Conservation (phyloP, 2,797 vertebrate species). For the Enteromius argenteus region DNA sequence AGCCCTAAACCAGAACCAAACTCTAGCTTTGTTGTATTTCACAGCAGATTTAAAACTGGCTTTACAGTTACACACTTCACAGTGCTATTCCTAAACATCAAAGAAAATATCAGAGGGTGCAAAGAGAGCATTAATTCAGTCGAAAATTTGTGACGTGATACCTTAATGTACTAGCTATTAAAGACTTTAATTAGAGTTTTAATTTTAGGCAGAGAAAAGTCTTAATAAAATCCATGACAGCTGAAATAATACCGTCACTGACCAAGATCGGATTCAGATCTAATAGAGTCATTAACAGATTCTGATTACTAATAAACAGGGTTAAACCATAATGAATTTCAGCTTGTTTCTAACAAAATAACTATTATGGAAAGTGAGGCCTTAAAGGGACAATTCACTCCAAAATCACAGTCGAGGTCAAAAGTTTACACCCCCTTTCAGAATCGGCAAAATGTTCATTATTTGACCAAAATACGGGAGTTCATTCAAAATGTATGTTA, state of each 20-base stretch:
- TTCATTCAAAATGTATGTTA: no score
- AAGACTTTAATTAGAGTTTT: conserved; percentile 40
- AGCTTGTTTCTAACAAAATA: background rate
- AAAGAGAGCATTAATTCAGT: background rate
- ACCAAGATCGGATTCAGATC: conserved; percentile 1
- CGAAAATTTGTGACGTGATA: background rate
- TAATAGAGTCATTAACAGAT: conserved; percentile 47
- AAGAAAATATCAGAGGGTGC: background rate
- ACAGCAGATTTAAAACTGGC: conserved; percentile 11
- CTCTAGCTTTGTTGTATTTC: conserved; percentile 4
- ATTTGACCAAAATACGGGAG: no score
- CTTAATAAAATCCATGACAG: conserved; percentile 43
- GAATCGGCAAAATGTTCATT: no score
- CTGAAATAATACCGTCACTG: conserved; percentile 38
- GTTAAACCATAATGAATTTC: conserved; percentile 1
- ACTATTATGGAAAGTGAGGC: background rate
- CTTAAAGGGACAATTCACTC: background rate
- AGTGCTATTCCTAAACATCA: conserved; percentile 39
- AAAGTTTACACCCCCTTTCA: background rate
- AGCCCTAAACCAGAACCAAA: conserved; percentile 7
- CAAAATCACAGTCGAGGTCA: background rate
- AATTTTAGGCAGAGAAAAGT: conserved; percentile 17
- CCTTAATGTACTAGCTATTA: conserved; percentile 36
- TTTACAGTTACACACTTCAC: background rate
- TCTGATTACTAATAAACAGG: conserved; percentile 6